A percentile compares a stretch with the other conserved stretches of the same genome.
These are phyloP conservation scores for Oreohelix idahoensis DNA, from an alignment of 1,140 invertebrate species.

Conservation along the genomic window DNA sequence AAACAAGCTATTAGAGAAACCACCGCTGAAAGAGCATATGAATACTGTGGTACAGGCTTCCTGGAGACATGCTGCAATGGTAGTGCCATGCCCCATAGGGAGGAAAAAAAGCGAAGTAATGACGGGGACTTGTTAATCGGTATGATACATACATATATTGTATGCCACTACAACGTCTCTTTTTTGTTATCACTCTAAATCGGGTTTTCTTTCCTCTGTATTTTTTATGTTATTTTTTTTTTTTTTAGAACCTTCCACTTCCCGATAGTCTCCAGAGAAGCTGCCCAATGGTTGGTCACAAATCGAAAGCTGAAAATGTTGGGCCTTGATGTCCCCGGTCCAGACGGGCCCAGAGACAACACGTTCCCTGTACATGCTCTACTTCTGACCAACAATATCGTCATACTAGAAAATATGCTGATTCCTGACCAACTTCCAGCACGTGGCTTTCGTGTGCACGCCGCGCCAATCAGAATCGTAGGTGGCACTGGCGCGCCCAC, in stretches of 20 bases:
- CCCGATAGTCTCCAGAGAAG: not conserved
- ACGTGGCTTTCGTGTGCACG: slow-evolving; percentile 26
- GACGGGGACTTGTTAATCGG: too few relatives aligned
- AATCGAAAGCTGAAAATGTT: slow-evolving; percentile 7
- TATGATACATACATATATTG: too few relatives aligned
- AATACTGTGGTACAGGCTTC: too few relatives aligned
- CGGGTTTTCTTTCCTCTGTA: too few relatives aligned
- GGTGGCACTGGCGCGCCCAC: slow-evolving; percentile 27
- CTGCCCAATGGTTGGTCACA: slow-evolving; percentile 2
- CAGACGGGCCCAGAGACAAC: slow-evolving; percentile 8
- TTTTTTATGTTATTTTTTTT: too few relatives aligned
- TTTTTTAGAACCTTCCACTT: slow-evolving; percentile 10
- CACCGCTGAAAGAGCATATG: too few relatives aligned
- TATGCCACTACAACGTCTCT: too few relatives aligned
- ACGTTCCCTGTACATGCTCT: not conserved
- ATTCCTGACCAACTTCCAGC: slow-evolving; percentile 13
- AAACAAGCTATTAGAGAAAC: too few relatives aligned
- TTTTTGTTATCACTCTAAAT: too few relatives aligned
- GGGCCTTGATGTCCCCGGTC: not conserved
- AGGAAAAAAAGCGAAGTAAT: too few relatives aligned
- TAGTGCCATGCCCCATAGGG: too few relatives aligned
- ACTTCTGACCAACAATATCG: not conserved
- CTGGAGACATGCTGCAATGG: too few relatives aligned
- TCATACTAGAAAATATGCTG: slow-evolving; percentile 29
- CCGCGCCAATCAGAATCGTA: slow-evolving; percentile 20